These are phyloP conservation scores for Aphelinus certus DNA, from an alignment of 1,140 invertebrate genomes.

Conservation along the genomic window DNA sequence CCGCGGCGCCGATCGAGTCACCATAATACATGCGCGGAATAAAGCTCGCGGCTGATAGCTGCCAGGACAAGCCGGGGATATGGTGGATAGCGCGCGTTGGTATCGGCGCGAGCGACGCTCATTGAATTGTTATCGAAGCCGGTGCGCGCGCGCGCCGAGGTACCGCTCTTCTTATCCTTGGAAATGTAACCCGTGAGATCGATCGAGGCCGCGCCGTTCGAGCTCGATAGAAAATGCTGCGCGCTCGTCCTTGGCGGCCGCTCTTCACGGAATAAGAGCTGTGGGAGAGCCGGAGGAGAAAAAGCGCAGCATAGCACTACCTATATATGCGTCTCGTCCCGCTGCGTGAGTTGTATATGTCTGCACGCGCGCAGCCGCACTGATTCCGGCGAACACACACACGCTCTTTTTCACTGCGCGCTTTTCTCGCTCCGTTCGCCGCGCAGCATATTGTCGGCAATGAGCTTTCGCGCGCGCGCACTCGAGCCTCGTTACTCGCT, in stretches of 20 bases:
- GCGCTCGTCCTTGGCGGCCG: slow-evolving; percentile 26
- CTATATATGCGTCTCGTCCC: too few relatives aligned
- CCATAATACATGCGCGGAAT: too few relatives aligned
- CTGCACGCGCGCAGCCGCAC: too few relatives aligned
- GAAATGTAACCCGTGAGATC: slow-evolving; percentile 10
- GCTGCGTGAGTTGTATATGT: too few relatives aligned
- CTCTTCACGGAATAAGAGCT: slow-evolving; percentile 3
- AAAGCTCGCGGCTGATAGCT: too few relatives aligned
- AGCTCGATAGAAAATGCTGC: neutral
- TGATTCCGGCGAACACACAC: neutral
- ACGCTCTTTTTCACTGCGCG: neutral
- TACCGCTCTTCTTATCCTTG: slow-evolving; percentile 25
- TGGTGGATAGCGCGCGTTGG: too few relatives aligned
- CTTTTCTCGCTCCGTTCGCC: slow-evolving; percentile 5
- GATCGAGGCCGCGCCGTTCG: slow-evolving; percentile 9
- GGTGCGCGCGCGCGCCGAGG: neutral
- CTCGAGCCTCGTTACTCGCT: neutral
- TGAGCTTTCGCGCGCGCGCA: too few relatives aligned
- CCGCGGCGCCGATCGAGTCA: too few relatives aligned
- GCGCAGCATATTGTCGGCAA: neutral
- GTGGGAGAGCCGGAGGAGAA: neutral
- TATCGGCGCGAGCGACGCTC: slow-evolving; percentile 1
- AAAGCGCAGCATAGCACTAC: neutral
- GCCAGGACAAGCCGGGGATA: too few relatives aligned
- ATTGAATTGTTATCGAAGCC: neutral